A percentile compares a stretch with the other conserved stretches of the same genome.
Conservation (phyloP, 2,113 vertebrate species). For the Rhinopomastus cyanomelas region DNA sequence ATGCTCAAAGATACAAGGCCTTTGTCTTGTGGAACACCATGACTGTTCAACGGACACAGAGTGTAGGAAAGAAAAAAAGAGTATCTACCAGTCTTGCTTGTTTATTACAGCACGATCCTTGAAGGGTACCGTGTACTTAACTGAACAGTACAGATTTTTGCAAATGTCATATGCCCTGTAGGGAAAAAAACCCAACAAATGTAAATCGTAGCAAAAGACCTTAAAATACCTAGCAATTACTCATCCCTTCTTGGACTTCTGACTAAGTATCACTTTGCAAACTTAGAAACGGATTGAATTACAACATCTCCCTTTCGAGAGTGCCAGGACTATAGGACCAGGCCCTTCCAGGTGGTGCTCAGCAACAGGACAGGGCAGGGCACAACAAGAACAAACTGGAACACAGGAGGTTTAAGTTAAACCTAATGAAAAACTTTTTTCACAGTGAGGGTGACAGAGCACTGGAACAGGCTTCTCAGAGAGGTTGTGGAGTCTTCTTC, state of each 20-base stretch:
- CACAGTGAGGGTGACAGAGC: no score
- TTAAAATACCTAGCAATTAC: neutral
- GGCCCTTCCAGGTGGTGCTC: no score
- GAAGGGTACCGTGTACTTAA: neutral
- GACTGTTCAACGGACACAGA: neutral
- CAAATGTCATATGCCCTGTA: neutral
- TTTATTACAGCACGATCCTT: neutral
- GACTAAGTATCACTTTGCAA: neutral
- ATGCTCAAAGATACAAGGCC: constrained; percentile 18
- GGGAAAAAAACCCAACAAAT: neutral
- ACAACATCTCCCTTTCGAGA: neutral
- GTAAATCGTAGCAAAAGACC: neutral
- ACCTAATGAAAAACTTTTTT: no score
- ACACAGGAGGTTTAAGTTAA: no score
- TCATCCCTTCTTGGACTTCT: neutral
- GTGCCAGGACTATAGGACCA: no score
- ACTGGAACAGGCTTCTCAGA: no score
- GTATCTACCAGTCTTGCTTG: neutral
- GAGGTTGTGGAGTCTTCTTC: no score
- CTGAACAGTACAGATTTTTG: neutral
- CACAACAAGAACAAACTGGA: no score
- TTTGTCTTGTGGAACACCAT: neutral
- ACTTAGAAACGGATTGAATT: neutral
- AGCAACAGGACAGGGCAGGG: no score
- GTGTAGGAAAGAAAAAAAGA: neutral